These are phyloP conservation scores for Habroteleia sp. DNA, from an alignment of 2,888 invertebrate species.

Conservation along the genomic window DNA sequence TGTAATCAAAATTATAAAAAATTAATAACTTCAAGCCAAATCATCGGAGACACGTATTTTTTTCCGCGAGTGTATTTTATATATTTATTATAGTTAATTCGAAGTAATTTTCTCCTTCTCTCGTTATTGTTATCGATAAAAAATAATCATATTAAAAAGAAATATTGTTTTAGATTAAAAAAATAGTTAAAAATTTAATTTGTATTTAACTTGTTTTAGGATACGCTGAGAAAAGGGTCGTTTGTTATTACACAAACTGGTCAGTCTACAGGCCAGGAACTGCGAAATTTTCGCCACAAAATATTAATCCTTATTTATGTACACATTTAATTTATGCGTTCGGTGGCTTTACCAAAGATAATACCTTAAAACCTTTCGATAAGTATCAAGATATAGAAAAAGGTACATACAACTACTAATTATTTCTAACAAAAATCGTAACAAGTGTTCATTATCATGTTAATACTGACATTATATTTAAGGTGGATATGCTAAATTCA, in stretches of 20 bases:
- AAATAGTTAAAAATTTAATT: too few species aligned
- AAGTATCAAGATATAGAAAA: constrained; percentile 98
- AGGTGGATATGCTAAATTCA: constrained; percentile 97
- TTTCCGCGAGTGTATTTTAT: too few species aligned
- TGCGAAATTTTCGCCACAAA: constrained; percentile 95
- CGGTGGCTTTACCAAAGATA: constrained; percentile 95
- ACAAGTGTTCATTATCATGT: too few species aligned
- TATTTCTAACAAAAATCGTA: too few species aligned
- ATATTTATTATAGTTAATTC: too few species aligned
- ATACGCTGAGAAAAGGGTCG: constrained; percentile 87
- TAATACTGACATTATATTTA: constrained; percentile 26
- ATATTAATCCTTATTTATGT: constrained; percentile 96
- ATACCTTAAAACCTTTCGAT: constrained; percentile 94
- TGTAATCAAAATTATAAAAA: too few species aligned
- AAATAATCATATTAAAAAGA: too few species aligned
- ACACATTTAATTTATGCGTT: constrained; percentile 96
- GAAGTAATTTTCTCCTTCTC: too few species aligned
- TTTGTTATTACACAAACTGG: constrained; percentile 97
- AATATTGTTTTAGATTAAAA: too few species aligned
- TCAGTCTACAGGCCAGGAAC: constrained; percentile 94
- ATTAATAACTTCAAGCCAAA: too few species aligned
- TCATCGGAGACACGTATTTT: too few species aligned
- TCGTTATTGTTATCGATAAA: too few species aligned
- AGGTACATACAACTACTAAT: constrained; percentile 87
- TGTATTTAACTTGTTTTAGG: constrained; percentile 72